A percentile compares a stretch with the other conserved stretches of the same genome.
Conservation (phyloP, 2,888 invertebrate genomes). For the Leptothorax acervorum region DNA sequence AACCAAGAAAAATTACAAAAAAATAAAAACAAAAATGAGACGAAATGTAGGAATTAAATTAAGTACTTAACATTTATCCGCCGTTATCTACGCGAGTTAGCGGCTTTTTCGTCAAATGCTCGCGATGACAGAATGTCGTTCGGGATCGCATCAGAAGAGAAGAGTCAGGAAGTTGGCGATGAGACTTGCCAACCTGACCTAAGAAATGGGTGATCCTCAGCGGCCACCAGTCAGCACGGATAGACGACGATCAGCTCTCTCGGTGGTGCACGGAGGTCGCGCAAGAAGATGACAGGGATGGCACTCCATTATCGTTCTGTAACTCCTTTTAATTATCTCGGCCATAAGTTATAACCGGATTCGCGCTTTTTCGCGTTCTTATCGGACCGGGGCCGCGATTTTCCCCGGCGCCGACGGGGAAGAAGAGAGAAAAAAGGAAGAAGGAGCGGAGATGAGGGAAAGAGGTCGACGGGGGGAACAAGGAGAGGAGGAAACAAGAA, state of each 20-base stretch:
- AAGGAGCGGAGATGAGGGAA: constrained; percentile 25
- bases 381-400: constrained; percentile 51
- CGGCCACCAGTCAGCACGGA: constrained; percentile 49
- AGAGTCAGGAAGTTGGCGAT: constrained; percentile 9
- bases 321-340: constrained; percentile 70
- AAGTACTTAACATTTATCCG: background rate
- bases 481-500: constrained; percentile 20
- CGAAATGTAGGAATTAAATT: background rate
- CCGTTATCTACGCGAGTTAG: constrained; percentile 23
- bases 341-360: constrained; percentile 69
- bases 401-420: constrained; percentile 30
- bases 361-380: constrained; percentile 70
- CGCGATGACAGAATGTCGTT: constrained; percentile 24
- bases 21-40: background rate
- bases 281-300: constrained; percentile 52
- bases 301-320: constrained; percentile 55
- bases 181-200: constrained; percentile 17
- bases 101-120: background rate
- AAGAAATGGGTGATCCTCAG: constrained; percentile 35
- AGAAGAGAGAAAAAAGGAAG: constrained; percentile 26
- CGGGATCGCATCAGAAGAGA: constrained; percentile 1
- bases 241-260: constrained; percentile 49
- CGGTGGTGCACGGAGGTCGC: constrained; percentile 24
- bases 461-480: constrained; percentile 23
- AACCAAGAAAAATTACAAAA: background rate